Percentiles rank a stretch among this genome's conserved stretches.
phyloP scores from a whole-genome alignment of 1,140 invertebrate species.

The Drosophila simulans region DNA sequence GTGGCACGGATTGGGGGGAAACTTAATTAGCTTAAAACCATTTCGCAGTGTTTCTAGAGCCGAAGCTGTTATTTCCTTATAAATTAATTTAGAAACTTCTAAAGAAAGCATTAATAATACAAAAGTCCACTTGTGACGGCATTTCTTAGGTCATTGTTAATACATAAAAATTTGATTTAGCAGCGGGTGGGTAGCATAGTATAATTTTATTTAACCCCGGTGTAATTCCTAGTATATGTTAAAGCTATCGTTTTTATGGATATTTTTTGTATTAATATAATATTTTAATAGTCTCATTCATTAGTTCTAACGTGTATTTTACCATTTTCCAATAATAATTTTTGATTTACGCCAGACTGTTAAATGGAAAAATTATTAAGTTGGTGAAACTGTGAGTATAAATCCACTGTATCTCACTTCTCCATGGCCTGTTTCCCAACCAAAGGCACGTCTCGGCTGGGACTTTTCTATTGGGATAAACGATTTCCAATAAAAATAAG shows the following conservation, averaged over 20 bases:
- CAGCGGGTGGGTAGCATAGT: no score
- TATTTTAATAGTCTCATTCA: not conserved
- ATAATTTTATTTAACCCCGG: not conserved
- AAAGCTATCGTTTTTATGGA: no score
- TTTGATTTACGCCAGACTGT: not conserved
- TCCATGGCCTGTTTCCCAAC: conserved; percentile 8
- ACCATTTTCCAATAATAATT: not conserved
- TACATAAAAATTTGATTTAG: not conserved
- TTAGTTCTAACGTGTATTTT: not conserved
- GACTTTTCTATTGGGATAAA: conserved; percentile 66
- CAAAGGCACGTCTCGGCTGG: conserved; percentile 52
- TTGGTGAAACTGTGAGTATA: not conserved
- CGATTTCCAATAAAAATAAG: conserved; percentile 79
- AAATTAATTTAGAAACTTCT: not conserved
- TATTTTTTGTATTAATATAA: not conserved
- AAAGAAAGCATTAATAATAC: not conserved
- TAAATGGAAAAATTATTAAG: no score
- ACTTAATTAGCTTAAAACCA: conserved; percentile 36
- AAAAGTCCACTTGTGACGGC: not conserved
- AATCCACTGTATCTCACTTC: conserved; percentile 41
- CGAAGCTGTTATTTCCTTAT: not conserved
- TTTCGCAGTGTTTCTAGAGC: not conserved
- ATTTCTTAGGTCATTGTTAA: not conserved
- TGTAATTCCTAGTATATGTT: no score
- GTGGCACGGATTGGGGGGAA: conserved; percentile 35